These are phyloP conservation scores for Coccyzus lansbergi DNA, from an alignment of 2,797 vertebrate species.

Conservation along the genomic window DNA sequence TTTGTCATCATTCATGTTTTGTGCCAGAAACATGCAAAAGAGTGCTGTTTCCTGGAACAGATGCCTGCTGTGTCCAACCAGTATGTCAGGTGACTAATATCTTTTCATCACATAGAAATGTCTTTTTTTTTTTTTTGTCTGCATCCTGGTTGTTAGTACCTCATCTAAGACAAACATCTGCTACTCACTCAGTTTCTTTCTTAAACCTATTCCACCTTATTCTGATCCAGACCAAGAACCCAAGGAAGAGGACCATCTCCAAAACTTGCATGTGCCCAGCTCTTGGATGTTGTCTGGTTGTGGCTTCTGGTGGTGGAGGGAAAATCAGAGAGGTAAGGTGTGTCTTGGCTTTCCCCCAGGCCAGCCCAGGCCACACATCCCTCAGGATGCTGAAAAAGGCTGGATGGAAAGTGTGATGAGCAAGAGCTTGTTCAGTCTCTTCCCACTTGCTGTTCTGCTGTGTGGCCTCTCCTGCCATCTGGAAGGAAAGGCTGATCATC, in stretches of 20 bases:
- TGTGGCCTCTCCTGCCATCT: neutral
- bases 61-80: neutral
- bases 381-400: neutral
- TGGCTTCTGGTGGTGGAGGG: neutral
- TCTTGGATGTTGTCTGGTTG: neutral
- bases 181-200: neutral
- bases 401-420: neutral
- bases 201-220: accelerated
- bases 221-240: neutral
- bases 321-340: neutral
- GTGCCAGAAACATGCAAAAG: neutral
- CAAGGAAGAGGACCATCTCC: neutral
- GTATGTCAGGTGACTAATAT: neutral
- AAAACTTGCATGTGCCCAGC: accelerated
- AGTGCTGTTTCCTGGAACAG: neutral
- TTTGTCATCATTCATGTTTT: neutral
- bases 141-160: neutral
- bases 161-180: neutral
- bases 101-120: neutral
- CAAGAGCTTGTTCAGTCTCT: neutral
- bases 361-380: neutral
- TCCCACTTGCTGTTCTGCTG: neutral
- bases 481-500: neutral
- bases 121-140: neutral
- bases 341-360: accelerated